Base-by-base conservation (phyloP, 2,888 invertebrate species). In the Xylota sylvarum region DNA sequence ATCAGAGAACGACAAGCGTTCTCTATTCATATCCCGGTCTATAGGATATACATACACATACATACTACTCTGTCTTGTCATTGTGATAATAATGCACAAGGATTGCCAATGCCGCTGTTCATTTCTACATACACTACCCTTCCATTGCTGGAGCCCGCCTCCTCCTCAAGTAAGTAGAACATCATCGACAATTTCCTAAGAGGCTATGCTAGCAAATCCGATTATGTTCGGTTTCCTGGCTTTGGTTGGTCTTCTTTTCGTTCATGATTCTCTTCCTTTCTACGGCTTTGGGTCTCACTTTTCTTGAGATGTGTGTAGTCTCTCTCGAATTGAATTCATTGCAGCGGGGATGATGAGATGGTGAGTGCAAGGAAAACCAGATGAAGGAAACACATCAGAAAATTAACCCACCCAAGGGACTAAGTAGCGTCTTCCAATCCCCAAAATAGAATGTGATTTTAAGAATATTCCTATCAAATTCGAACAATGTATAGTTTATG, bases 211-310 rank as follows among this genome's bases (percentile, higher is more conserved):
- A 17, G 77, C 72, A 86, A 86, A 82, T 86, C 82, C 77, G 86
- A 86, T 86, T 82, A 82, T 72, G 73, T 70, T 85, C 35, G 65
- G 81, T 70, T 81, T 81, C 81, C 70, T 72, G 76, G 43, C 76
- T 81, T 52, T 76, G 43, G 46, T 40, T 64, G 40, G 40, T 85
- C 65, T 46, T 58, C 56, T 48, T 65, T 32, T 73, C 40, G 64
- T 56, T 48, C 64, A 67, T 37, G 50, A 72, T 72, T 72, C 65
- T 19, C 58, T 67, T 80, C 58, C 37, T 72, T 73, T 40, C 35
- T 40, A 50, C n/a, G 60, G 62, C 62, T 73, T 37, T 78, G 17
- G 46, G 19, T 62, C 56, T 70, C 30, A 55, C 19, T 48, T 19
- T 50, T 9, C 14, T 30, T 50, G 43, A 56, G 52, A 76, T 50